These are phyloP conservation scores for Callyntrura sp. DNA, from an alignment of 2,888 invertebrate species.

Conservation along the genomic window DNA sequence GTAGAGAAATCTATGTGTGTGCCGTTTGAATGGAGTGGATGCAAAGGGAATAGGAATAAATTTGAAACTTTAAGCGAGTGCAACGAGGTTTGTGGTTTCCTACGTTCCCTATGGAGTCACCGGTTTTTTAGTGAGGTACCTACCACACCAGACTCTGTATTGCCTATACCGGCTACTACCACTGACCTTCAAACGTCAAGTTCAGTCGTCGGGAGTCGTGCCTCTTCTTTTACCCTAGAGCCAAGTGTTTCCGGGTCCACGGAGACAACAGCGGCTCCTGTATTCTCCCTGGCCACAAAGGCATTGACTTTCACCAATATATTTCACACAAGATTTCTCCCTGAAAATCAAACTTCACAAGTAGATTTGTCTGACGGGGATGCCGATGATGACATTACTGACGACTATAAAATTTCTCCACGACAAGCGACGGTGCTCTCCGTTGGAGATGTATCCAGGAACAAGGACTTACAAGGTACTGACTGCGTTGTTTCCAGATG, in stretches of 20 bases:
- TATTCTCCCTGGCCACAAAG: neutral
- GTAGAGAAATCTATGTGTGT: constrained; percentile 86
- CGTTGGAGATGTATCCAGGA: neutral
- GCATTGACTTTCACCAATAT: neutral
- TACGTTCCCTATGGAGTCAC: constrained; percentile 49
- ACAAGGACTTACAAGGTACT: neutral
- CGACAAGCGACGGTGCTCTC: neutral
- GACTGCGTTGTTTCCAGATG: constrained; percentile 91
- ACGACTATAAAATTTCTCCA: constrained; percentile 14
- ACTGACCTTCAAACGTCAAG: neutral
- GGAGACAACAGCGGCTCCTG: neutral
- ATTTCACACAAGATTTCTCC: neutral
- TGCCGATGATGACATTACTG: constrained; percentile 40
- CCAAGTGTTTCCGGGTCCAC: neutral
- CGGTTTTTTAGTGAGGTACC: neutral
- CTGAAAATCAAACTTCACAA: constrained; percentile 12
- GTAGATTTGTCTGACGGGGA: constrained; percentile 45
- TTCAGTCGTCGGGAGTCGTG: neutral
- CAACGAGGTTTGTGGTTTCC: constrained; percentile 83
- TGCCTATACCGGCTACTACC: constrained; percentile 14
- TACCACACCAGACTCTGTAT: neutral
- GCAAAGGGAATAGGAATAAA: constrained; percentile 87
- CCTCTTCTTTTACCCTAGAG: neutral
- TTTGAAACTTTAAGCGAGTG: constrained; percentile 84
- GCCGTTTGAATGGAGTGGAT: constrained; percentile 88